Evolutionary conservation across 2,113 vertebrate species (phyloP), one percentile per base, ranked within the genome.

Genomic region (Vireo altiloquus): DNA sequence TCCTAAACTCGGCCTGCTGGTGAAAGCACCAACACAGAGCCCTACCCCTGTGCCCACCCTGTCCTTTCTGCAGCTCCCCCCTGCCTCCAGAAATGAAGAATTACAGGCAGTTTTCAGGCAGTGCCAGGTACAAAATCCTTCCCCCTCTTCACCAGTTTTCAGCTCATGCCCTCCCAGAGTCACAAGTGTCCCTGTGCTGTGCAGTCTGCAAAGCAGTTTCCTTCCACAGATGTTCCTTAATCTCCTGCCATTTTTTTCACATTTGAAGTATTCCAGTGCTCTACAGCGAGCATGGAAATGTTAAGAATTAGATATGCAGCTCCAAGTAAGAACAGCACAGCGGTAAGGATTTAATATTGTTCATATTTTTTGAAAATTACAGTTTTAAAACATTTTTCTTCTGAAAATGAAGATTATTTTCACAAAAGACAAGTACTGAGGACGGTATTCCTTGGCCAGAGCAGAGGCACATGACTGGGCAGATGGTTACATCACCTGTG

Each of bases 401-500:
- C 85, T 50, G 23, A 14, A 69, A 81, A 56, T 25, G 6, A 71
- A 50, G 22, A 53, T 35, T 65, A 13, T 42, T 64, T 75, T 31
- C 25, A 19, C 24, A 30, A 46, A 78, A 82, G 23, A 23, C 23
- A 11, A 1, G 1, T 11, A 25, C 9, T n/a, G 50, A 18, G 25
- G 25, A 35, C 7, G 15, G 10, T 2, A 31, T 35, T 69, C 37
- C 37, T 28, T 44, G 22, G 21, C 56, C 56, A 68, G 35, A 81
- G 44, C 5, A 46, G 53, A 84, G 56, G 22, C 1, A 0, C 4
- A 1, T 0, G 2, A 7, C 27, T 3, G 13, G 21, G 28, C 24
- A 85, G 42, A 28, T 3, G 0, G 30, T 30, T 16, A 23, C 14
- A 11, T 9, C 49, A 15, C 21, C 27, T n/a, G 21, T 40, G 64